Conservation (phyloP, 2,888 invertebrate genomes). For the Ophonus ardosiacus region DNA sequence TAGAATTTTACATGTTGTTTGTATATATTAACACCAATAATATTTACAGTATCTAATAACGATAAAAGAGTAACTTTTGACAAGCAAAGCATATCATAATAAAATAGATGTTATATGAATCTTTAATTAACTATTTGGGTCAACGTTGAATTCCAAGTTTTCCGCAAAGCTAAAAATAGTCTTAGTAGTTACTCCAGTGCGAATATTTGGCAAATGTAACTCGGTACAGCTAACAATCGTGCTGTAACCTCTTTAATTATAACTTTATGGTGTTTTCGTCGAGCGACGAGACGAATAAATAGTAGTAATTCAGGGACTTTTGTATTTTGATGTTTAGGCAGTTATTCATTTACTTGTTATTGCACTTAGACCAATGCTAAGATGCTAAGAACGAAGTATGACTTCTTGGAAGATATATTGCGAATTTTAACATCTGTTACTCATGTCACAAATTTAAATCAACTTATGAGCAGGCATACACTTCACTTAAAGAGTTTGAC, state of each 20-base stretch:
- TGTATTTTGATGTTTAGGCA: slow-evolving; percentile 23
- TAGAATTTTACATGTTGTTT: neutral
- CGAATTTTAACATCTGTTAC: neutral
- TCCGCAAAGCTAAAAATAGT: slow-evolving; percentile 37
- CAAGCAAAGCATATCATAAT: slow-evolving; percentile 1
- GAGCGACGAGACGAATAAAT: slow-evolving; percentile 1
- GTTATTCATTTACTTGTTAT: slow-evolving; percentile 22
- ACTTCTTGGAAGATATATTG: neutral
- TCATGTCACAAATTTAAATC: neutral
- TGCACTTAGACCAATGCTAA: slow-evolving; percentile 6
- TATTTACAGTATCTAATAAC: neutral
- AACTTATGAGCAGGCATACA: neutral
- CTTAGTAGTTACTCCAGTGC: neutral
- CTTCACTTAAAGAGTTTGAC: too few species aligned
- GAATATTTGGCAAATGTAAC: slow-evolving; percentile 18
- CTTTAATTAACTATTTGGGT: slow-evolving; percentile 1
- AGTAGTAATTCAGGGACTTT: slow-evolving; percentile 26
- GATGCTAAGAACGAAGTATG: neutral
- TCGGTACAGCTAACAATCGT: neutral
- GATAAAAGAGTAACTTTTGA: neutral
- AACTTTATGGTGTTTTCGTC: slow-evolving; percentile 44
- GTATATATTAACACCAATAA: neutral
- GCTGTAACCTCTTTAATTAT: slow-evolving; percentile 29
- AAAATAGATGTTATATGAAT: neutral
- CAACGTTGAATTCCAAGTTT: slow-evolving; percentile 1